These are phyloP conservation scores for Parasteatoda lunata DNA, from an alignment of 2,888 invertebrate species.

Conservation along the genomic window DNA sequence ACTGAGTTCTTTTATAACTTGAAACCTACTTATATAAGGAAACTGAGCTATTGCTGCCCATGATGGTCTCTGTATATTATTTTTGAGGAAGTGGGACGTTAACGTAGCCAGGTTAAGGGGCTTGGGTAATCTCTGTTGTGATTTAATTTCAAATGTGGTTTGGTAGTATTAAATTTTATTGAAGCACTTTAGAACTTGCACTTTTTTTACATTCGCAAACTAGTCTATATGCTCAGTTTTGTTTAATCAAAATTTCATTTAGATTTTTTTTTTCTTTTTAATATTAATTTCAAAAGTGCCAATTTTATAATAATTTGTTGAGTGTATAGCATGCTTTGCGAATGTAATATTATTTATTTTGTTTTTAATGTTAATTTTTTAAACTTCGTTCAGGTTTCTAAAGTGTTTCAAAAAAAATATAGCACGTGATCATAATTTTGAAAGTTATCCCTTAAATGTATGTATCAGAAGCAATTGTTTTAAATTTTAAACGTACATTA, in stretches of 20 bases:
- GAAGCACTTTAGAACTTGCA: constrained; percentile 14
- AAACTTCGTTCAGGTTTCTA: not conserved
- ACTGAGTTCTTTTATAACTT: constrained; percentile 18
- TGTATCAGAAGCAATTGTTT: not conserved
- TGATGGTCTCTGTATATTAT: constrained; percentile 48
- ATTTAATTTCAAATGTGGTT: constrained; percentile 60
- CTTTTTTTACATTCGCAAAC: constrained; percentile 19
- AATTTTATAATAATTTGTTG: not conserved
- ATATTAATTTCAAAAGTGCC: not conserved
- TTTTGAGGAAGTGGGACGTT: constrained; percentile 53
- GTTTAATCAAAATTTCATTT: not conserved
- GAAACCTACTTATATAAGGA: constrained; percentile 42
- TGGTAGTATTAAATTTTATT: constrained; percentile 15
- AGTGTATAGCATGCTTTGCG: constrained; percentile 10
- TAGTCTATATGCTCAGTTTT: constrained; percentile 7
- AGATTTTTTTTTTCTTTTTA: not conserved
- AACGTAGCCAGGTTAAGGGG: constrained; percentile 62
- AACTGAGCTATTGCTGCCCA: constrained; percentile 66
- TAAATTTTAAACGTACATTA: not conserved
- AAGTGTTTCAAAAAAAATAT: constrained; percentile 14
- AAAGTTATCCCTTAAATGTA: not conserved
- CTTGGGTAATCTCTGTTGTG: constrained; percentile 39
- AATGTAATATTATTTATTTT: constrained; percentile 19
- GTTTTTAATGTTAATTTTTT: constrained; percentile 6
- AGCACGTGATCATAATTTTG: too few species aligned